These are phyloP conservation scores for Adelosebastes latens DNA, from an alignment of 2,797 vertebrate species.

Conservation along the genomic window DNA sequence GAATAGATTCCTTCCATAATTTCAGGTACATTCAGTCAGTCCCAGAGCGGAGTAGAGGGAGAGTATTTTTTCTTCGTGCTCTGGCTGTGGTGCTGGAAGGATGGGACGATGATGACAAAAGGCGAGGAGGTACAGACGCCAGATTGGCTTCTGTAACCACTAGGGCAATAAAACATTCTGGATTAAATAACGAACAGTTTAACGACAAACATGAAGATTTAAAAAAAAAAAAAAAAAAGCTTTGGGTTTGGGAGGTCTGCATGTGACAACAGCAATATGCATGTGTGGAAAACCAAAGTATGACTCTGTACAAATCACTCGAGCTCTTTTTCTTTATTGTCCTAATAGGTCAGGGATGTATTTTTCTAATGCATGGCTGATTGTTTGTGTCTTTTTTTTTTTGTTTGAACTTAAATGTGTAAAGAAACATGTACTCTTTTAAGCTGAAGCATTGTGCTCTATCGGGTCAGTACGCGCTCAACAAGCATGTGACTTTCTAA, in stretches of 20 bases:
- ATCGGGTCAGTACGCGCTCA: conserved; percentile 50
- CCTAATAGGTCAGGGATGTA: conserved; percentile 58
- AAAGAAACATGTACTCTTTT: conserved; percentile 53
- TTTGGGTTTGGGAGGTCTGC: conserved; percentile 59
- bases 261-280: conserved; percentile 69
- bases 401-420: conserved; percentile 59
- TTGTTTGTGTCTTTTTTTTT: conserved; percentile 63
- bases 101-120: not conserved
- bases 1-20: conserved; percentile 46
- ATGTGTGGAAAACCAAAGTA: conserved; percentile 75
- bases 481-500: conserved; percentile 44
- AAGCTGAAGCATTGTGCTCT: conserved; percentile 52
- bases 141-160: conserved; percentile 15
- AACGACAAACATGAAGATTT: conserved; percentile 28
- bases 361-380: conserved; percentile 78
- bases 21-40: conserved; percentile 65
- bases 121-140: conserved; percentile 6
- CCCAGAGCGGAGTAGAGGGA: not conserved
- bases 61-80: conserved; percentile 12
- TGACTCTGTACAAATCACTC: conserved; percentile 62
- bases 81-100: not conserved
- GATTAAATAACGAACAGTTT: conserved; percentile 32
- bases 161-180: conserved; percentile 43
- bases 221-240: not conserved
- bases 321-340: conserved; percentile 49